phyloP scores from a whole-genome alignment of 1,140 invertebrate genomes.

The Lepidurus packardi region DNA sequence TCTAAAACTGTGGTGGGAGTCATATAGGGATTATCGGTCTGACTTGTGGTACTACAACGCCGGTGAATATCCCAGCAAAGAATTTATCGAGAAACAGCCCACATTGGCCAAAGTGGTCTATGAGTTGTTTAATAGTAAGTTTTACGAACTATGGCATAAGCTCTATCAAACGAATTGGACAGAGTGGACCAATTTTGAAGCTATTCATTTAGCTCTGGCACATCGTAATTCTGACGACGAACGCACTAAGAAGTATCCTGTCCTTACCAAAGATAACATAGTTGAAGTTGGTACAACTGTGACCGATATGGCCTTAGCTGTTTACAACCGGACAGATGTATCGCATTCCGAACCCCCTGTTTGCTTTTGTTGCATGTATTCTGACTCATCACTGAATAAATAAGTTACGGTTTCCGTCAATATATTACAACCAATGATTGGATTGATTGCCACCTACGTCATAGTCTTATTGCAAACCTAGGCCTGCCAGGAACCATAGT shows the following conservation, averaged over 20 bases:
- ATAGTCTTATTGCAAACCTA: neutral
- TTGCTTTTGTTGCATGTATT: neutral
- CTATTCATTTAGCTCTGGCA: neutral
- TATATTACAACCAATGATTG: neutral
- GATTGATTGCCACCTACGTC: neutral
- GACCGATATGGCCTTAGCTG: neutral
- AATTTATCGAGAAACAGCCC: neutral
- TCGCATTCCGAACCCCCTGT: neutral
- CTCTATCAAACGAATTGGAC: neutral
- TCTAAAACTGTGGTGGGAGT: constrained; percentile 40
- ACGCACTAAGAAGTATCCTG: neutral
- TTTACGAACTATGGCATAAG: neutral
- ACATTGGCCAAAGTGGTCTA: neutral
- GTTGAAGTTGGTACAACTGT: neutral
- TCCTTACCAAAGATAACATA: neutral
- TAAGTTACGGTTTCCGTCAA: neutral
- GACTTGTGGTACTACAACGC: constrained; percentile 41
- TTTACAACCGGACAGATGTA: neutral
- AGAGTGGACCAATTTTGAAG: neutral
- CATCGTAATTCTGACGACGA: neutral
- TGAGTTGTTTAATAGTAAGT: constrained; percentile 3
- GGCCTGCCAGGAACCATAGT: no score
- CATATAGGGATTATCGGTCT: constrained; percentile 41
- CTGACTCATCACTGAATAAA: neutral
- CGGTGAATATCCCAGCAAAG: constrained; percentile 36